phyloP scores from a whole-genome alignment of 2,113 vertebrate species.

The Poeciliopsis occidentalis region DNA sequence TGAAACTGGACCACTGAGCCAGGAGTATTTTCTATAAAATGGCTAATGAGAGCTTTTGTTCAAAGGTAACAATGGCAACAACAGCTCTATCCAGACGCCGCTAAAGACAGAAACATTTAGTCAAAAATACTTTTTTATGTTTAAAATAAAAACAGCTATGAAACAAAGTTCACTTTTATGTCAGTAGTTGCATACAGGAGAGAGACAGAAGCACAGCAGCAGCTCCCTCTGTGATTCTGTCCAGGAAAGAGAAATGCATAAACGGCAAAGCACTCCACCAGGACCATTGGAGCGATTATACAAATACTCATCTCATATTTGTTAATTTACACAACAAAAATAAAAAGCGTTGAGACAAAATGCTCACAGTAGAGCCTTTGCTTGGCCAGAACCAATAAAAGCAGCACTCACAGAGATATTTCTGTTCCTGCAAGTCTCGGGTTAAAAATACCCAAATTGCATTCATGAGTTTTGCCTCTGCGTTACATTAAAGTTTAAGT shows the following conservation, averaged over 20 bases:
- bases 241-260: neutral
- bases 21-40: too few species aligned
- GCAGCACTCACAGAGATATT: neutral
- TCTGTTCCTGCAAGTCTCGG: neutral
- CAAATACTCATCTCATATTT: conserved; percentile 12
- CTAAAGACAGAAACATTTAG: too few species aligned
- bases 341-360: neutral
- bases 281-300: neutral
- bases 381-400: neutral
- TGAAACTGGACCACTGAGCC: too few species aligned
- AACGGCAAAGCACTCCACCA: neutral
- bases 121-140: too few species aligned
- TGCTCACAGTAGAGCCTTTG: neutral
- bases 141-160: too few species aligned
- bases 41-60: too few species aligned
- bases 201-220: neutral
- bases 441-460: neutral
- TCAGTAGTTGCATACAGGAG: too few species aligned
- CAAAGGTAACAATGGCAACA: too few species aligned
- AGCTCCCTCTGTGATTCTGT: neutral
- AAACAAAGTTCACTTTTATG: too few species aligned
- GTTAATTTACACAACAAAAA: conserved; percentile 43
- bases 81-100: too few species aligned
- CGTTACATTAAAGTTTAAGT: neutral
- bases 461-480: neutral